phyloP scores from a whole-genome alignment of 2,797 vertebrate species.

The Zalophus californianus region DNA sequence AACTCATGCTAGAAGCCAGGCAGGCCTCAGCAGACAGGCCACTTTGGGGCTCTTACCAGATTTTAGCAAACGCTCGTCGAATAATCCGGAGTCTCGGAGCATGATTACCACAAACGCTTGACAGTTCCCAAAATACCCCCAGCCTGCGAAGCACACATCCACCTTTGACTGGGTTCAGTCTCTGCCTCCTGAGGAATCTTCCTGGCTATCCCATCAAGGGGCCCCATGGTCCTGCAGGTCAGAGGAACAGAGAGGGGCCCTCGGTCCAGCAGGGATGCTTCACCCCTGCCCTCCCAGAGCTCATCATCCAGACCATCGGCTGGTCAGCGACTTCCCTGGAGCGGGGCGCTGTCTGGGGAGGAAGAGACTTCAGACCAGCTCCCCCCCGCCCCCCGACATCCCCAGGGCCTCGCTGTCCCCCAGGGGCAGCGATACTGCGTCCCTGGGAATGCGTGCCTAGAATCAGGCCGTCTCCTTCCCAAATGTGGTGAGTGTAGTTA shows the following conservation, averaged over 20 bases:
- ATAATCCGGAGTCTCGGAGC: background rate
- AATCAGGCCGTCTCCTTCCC: background rate
- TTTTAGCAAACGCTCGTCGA: rapidly evolving
- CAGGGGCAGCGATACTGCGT: rapidly evolving
- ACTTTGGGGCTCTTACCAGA: background rate
- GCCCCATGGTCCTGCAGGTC: background rate
- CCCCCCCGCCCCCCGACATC: background rate
- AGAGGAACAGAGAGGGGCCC: background rate
- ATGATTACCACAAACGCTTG: too few species aligned
- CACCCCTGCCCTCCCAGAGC: background rate
- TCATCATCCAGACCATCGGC: too few species aligned
- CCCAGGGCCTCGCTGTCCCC: background rate
- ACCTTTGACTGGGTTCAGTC: background rate
- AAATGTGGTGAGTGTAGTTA: rapidly evolving
- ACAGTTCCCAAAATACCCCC: background rate
- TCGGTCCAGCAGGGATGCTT: background rate
- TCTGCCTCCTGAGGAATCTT: background rate
- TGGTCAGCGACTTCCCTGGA: rapidly evolving
- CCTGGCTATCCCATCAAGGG: background rate
- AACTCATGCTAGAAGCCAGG: background rate
- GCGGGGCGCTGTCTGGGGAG: background rate
- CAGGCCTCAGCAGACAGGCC: background rate
- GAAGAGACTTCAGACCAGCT: background rate
- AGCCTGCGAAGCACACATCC: too few species aligned
- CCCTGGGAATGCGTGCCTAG: background rate